phyloP scores from a whole-genome alignment of 2,888 invertebrate species.

The Anaspis maculata region DNA sequence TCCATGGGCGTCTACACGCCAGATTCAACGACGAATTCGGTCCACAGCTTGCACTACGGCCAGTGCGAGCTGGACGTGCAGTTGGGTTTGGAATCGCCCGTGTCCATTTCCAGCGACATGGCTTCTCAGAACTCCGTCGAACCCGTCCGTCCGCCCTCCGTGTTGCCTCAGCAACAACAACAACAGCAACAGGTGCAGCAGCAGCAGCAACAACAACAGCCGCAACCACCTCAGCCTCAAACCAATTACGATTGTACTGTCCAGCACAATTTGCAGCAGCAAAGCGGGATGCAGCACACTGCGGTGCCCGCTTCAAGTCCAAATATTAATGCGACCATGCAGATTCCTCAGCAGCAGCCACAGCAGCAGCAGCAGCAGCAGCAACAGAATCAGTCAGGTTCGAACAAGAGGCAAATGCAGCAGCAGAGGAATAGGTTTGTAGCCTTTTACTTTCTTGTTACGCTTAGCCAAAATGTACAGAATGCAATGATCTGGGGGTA shows the following conservation, averaged over 20 bases:
- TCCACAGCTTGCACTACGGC: constrained; percentile 66
- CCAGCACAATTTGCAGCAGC: constrained; percentile 55
- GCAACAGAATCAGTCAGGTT: too few species aligned
- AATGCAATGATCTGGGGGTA: too few species aligned
- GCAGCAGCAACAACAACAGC: constrained; percentile 23
- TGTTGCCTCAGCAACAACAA: constrained; percentile 38
- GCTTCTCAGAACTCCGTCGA: constrained; percentile 66
- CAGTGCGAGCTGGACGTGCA: constrained; percentile 81
- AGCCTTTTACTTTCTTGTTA: too few species aligned
- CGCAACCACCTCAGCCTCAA: too few species aligned
- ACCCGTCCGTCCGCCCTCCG: constrained; percentile 50
- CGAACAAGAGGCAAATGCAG: constrained; percentile 38
- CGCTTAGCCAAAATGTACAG: too few species aligned
- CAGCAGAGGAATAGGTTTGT: constrained; percentile 32
- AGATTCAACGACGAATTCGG: constrained; percentile 74
- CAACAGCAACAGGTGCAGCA: constrained; percentile 23
- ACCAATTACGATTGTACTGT: constrained; percentile 63
- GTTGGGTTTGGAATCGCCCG: constrained; percentile 79
- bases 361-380: too few species aligned
- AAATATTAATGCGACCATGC: constrained; percentile 23
- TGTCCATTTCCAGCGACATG: constrained; percentile 79
- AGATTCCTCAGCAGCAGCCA: constrained; percentile 28
- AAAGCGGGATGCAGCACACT: constrained; percentile 30
- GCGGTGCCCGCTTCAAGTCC: constrained; percentile 45
- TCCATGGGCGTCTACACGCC: constrained; percentile 82